A percentile compares a stretch with the other conserved stretches of the same genome.
These are phyloP conservation scores for Leptonema lineaticorne DNA, from an alignment of 1,140 invertebrate species.

Conservation along the genomic window DNA sequence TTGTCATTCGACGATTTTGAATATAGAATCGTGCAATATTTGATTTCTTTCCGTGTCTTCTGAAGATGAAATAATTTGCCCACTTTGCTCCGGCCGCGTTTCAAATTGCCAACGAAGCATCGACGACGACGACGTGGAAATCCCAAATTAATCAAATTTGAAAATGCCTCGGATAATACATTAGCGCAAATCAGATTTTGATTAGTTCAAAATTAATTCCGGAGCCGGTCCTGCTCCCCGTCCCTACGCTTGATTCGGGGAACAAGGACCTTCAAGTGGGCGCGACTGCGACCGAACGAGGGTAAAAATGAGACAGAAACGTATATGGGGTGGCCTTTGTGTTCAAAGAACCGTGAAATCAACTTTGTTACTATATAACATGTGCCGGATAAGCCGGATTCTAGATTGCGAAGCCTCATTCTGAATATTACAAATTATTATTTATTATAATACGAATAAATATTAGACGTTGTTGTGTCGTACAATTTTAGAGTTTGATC, in stretches of 20 bases:
- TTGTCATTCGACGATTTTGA: too few species aligned
- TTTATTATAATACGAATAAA: not conserved
- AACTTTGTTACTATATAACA: not conserved
- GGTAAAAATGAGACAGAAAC: too few species aligned
- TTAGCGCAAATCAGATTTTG: constrained; percentile 19
- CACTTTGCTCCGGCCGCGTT: not conserved
- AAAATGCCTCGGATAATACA: constrained; percentile 15
- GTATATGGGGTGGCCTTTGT: too few species aligned
- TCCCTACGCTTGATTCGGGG: too few species aligned
- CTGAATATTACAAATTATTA: not conserved
- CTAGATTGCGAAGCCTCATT: not conserved
- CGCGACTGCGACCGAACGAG: not conserved
- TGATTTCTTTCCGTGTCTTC: not conserved
- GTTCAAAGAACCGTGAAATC: constrained; percentile 10
- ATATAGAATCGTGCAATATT: not conserved
- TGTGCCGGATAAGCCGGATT: constrained; percentile 4
- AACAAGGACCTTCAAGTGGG: too few species aligned
- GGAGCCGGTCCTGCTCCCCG: not conserved
- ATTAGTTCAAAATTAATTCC: constrained; percentile 19
- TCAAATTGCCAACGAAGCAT: not conserved
- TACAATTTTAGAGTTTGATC: too few species aligned
- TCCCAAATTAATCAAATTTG: constrained; percentile 17
- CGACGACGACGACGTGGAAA: not conserved
- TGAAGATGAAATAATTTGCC: not conserved
- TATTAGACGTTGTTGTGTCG: too few species aligned